Base-by-base conservation (phyloP, 1,140 invertebrate genomes). In the Scylla paramamosain region DNA sequence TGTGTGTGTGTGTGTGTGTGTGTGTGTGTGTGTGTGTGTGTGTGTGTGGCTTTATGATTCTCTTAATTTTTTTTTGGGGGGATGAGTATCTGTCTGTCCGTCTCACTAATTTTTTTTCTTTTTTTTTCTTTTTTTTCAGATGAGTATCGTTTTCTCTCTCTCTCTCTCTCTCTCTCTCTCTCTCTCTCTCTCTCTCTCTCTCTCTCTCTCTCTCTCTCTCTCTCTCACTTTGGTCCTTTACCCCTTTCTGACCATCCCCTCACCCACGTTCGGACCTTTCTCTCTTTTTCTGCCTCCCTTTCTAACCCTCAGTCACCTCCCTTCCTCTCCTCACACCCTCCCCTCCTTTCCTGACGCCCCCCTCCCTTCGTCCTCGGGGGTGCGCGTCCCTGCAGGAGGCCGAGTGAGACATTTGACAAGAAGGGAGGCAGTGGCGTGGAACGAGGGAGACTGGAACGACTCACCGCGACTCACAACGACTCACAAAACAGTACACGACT, bases 341-440 rank as follows among this genome's bases (percentile, higher is more conserved):
- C 39, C 28, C 45, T n/a, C 8, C 39, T 48, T 48, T 3, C 39
- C 16, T 45, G 0, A 4, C 16, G 14, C 28, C 46, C 7, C 39
- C 88, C 39, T 39, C 45, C 25, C 89, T 45, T n/a, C 39, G 4
- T 12, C 89, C 89, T 16, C 46, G 89, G 20, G n/a, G 3, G 12
- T n/a, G 4, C 25, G 4, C 8, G 31, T 45, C 31, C 29, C 86
- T 88, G 31, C 86, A 32, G 86, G 86, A 88, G 86, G 86, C 86
- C 86, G 86, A 88, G 86, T 77, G 90, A 77, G 90, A 91, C 90
- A 31, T 91, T 77, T 67, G 46, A 91, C 90, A 91, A 91, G 90
- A 91, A 91, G 90, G 90, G 90, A 91, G 90, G 90, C 90, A 91
- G 46, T 59, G 12, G 90, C 7, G 14, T n/a, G 52, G 46, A 91